Base-by-base conservation (phyloP, 2,888 invertebrate genomes). In the Miltochrista miniata region DNA sequence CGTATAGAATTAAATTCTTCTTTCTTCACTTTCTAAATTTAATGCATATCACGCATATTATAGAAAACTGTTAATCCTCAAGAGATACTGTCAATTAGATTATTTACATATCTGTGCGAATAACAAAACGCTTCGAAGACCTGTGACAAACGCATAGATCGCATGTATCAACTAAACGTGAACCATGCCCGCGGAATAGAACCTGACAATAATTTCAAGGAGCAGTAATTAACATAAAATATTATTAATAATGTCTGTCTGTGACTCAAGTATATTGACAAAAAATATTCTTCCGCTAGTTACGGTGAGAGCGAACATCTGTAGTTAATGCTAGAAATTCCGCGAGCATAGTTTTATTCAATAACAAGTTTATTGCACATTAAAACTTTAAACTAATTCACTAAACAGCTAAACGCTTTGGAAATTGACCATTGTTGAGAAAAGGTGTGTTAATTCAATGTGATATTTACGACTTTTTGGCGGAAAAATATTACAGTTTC, bases 11-110 rank as follows among this genome's bases (percentile, higher is more conserved):
- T 64, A 74, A 71, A 42, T 31, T 68, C 70, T 72, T 73, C 72
- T 80, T 83, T 81, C 81, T 81, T 83, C 87, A 87, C 59, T 72
- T 79, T 78, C 79, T 72, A 81, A 74, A 68, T 64, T 75, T 77
- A 77, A 70, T 77, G 84, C 88, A 90, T 89, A 88, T 89, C 89
- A 90, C 89, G 83, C 87, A 70, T 70, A 57, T 52, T 52, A 67
- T 69, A 63, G 68, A 56, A n/a, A 48, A 54, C 64, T 69, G 64
- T 61, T 72, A 81, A 75, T 79, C 74, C 75, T 82, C 77, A 79
- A 74, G 73, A 68, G 68, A 74, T 74, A 81, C 83, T 83, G 83
- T 86, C 81, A 85, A 83, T 81, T 87, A 87, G 87, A 76, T 75
- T 73, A 68, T 69, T 60, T 51, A 68, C 72, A 83, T 80, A 84